Base-by-base conservation (phyloP, 2,888 invertebrate genomes). In the Dicyrtomina minuta region DNA sequence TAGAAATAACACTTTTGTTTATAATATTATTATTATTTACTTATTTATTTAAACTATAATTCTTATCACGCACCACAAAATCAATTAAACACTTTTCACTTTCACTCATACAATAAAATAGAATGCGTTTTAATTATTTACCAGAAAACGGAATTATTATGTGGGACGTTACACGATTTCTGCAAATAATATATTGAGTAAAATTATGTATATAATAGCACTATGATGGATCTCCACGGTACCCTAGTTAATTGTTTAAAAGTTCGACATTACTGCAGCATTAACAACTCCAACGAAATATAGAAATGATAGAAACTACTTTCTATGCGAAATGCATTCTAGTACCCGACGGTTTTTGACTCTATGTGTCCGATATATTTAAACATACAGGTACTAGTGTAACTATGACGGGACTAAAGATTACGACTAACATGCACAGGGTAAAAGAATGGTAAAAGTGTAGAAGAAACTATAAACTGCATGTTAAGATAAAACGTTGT, bases 1-100 rank as follows among this genome's bases (percentile, higher is more conserved):
- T 58, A 58, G 58, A 58, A 58, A 58, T 39, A 33, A 39, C 27
- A 39, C 26, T 33, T 58, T 39, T 58, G n/a, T 58, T 39, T 58
- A 56, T 56, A n/a, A n/a, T n/a, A n/a, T n/a, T n/a, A n/a, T n/a
- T n/a, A n/a, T n/a, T n/a, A n/a, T n/a, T n/a, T 3, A 33, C 33
- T 33, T 33, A 33, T 33, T 33, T n/a, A n/a, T n/a, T n/a, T n/a
- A n/a, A n/a, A 8, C 33, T 33, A 33, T 33, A 33, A 3, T 33
- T 33, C 33, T 5, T 5, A 33, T 33, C n/a, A 58, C 58, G 41
- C 58, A 58, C 39, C 58, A 17, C 27, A 58, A 55, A 55, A 55
- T 58, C n/a, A 39, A 58, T 39, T 39, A 39, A 58, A 58, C 27
- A 46, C 61, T 39, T 12, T 20, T 61, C n/a, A n/a, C 46, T 44